These are phyloP conservation scores for Oxyruncus cristatus DNA, from an alignment of 2,113 vertebrate genomes.

Conservation along the genomic window DNA sequence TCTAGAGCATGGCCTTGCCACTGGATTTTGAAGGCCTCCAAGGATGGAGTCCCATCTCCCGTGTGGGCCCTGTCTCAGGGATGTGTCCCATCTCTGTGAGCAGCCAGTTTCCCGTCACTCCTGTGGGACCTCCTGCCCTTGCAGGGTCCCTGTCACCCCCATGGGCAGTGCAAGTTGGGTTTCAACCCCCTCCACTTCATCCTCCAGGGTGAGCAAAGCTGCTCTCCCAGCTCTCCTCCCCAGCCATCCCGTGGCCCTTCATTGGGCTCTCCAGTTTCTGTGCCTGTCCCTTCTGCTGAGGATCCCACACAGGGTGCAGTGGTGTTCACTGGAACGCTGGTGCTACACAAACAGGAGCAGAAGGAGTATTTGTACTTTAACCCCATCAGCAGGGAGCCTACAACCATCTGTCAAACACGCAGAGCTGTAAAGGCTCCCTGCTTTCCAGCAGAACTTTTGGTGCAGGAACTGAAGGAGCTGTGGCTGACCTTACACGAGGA, in stretches of 20 bases:
- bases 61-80: background rate
- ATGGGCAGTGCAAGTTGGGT: rapidly evolving
- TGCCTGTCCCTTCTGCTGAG: background rate
- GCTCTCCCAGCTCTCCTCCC: background rate
- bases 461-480: background rate
- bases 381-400: background rate
- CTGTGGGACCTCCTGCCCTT: background rate
- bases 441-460: background rate
- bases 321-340: background rate
- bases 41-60: background rate
- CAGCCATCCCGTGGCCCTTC: background rate
- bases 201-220: background rate
- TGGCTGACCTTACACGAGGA: background rate
- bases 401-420: background rate
- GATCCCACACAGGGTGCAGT: rapidly evolving
- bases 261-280: background rate
- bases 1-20: background rate
- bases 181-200: background rate
- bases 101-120: background rate
- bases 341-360: background rate
- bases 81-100: background rate
- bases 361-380: background rate
- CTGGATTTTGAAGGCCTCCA: background rate
- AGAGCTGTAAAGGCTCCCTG: background rate
- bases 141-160: background rate